Conservation (phyloP, 2,888 invertebrate species). For the Pachliopta kotzebuea region DNA sequence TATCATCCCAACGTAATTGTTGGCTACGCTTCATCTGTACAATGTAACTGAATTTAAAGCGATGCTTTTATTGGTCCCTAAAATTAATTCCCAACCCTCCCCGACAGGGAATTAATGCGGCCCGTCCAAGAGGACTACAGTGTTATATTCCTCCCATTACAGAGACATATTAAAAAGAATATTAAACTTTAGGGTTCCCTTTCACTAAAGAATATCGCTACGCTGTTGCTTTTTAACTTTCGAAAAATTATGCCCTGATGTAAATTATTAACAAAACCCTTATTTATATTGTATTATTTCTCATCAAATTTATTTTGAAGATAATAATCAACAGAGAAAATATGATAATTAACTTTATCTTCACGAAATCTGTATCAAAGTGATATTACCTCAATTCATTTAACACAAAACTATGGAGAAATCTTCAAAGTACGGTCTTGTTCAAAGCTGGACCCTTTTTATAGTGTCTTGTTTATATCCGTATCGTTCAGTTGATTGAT, state of each 20-base stretch:
- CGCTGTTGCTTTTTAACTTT: background rate
- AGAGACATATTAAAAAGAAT: conserved; percentile 24
- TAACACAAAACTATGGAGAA: conserved; percentile 3
- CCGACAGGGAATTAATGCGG: conserved; percentile 40
- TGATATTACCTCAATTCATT: background rate
- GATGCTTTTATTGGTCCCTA: conserved; percentile 23
- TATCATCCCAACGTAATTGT: conserved; percentile 16
- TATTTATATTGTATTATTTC: background rate
- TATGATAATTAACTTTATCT: background rate
- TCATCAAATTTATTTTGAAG: background rate
- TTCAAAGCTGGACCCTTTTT: conserved; percentile 36
- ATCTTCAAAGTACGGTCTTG: conserved; percentile 33
- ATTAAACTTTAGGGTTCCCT: conserved; percentile 21
- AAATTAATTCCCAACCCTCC: conserved; percentile 26
- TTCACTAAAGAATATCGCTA: background rate
- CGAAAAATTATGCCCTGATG: background rate
- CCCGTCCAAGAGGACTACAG: conserved; percentile 13
- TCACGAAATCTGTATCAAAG: background rate
- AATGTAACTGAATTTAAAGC: conserved; percentile 26
- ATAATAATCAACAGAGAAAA: background rate
- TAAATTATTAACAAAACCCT: background rate
- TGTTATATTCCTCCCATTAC: conserved; percentile 33
- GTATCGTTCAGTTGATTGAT: conserved; percentile 69
- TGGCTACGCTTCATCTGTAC: conserved; percentile 21
- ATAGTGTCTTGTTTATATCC: conserved; percentile 45